Percentiles rank a stretch among this genome's conserved stretches.
phyloP scores from a whole-genome alignment of 2,797 vertebrate species.

The Molossus molossus region DNA sequence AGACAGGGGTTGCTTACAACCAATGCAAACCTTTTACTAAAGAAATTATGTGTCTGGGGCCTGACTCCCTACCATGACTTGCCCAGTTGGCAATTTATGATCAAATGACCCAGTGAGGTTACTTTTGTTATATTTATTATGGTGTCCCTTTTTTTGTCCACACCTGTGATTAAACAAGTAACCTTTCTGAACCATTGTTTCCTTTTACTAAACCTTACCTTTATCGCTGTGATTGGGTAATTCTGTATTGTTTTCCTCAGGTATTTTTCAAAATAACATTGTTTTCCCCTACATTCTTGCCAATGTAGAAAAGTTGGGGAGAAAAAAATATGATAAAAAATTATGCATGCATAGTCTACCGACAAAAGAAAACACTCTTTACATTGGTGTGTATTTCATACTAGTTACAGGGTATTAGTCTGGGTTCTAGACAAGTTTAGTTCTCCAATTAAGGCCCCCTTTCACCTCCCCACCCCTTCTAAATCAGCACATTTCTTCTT shows the following conservation, averaged over 20 bases:
- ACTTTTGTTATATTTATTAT: not conserved
- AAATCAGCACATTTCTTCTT: not conserved
- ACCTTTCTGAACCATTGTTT: not conserved
- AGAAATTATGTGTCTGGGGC: not conserved
- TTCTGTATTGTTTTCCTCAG: not conserved
- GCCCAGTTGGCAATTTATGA: not conserved
- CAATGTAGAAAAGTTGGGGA: not conserved
- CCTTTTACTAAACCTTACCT: slow-evolving; percentile 52
- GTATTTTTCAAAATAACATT: slow-evolving; percentile 14
- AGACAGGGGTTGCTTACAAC: not conserved
- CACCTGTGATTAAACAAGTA: not conserved
- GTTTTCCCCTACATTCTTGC: not conserved
- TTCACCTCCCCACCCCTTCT: not conserved
- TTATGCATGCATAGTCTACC: not conserved
- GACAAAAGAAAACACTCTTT: not conserved
- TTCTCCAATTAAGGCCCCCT: not conserved
- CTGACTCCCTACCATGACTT: not conserved
- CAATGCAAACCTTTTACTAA: not conserved
- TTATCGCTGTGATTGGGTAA: not conserved
- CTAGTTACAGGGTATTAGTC: not conserved
- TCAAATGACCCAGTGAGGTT: not conserved
- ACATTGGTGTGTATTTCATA: too few relatives aligned
- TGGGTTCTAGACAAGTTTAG: not conserved
- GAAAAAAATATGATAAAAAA: not conserved
- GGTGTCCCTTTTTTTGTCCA: not conserved